These are phyloP conservation scores for Muraenolepis orangiensis DNA, from an alignment of 2,797 vertebrate species.

Conservation along the genomic window DNA sequence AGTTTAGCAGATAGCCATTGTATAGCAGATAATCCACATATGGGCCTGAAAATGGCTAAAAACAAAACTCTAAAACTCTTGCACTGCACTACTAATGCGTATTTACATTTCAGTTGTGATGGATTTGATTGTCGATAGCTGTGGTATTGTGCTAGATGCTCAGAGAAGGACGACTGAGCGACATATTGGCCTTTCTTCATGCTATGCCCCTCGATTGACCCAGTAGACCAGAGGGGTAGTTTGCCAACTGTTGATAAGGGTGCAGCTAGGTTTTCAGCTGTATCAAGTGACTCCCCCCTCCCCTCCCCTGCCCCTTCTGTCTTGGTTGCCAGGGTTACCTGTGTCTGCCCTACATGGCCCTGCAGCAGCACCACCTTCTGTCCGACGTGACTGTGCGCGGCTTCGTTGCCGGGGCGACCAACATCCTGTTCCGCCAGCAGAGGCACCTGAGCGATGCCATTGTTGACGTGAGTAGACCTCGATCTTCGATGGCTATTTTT, in stretches of 20 bases:
- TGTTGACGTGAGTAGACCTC: slow-evolving; percentile 76
- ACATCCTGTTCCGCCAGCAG: slow-evolving; percentile 96
- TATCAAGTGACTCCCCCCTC: background rate
- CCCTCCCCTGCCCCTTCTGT: slow-evolving; percentile 14
- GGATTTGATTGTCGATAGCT: background rate
- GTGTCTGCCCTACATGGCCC: slow-evolving; percentile 95
- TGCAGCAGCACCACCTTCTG: slow-evolving; percentile 97
- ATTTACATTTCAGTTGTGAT: background rate
- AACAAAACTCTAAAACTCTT: background rate
- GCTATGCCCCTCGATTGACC: background rate
- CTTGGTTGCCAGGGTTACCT: slow-evolving; percentile 86
- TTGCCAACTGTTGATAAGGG: background rate
- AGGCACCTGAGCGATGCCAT: slow-evolving; percentile 92
- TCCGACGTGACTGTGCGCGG: slow-evolving; percentile 89
- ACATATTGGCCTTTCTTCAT: background rate
- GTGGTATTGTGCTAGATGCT: background rate
- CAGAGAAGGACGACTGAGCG: background rate
- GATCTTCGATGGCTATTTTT: background rate
- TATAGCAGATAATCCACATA: background rate
- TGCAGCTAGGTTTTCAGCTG: background rate
- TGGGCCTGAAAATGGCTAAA: background rate
- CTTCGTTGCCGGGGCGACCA: slow-evolving; percentile 95
- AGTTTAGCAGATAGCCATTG: too few species aligned
- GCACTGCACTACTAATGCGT: background rate
- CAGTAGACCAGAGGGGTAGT: background rate